These are phyloP conservation scores for Aegithalos caudatus DNA, from an alignment of 2,113 vertebrate genomes.

Conservation along the genomic window DNA sequence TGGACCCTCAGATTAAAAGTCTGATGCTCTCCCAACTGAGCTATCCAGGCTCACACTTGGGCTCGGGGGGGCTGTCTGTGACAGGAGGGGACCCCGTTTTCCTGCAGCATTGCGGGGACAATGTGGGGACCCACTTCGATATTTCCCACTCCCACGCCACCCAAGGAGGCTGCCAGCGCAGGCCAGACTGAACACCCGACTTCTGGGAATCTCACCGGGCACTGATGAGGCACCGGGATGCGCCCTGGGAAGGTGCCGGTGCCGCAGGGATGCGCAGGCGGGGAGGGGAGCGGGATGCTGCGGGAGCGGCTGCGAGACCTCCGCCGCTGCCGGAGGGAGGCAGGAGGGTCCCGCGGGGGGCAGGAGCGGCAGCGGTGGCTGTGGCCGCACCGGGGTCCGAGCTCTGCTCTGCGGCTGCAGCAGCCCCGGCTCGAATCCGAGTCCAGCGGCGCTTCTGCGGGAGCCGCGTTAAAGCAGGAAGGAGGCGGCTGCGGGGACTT, in stretches of 20 bases:
- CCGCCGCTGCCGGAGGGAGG: neutral
- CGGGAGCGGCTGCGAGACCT: neutral
- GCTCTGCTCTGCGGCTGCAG: constrained; percentile 69
- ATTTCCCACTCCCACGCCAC: neutral
- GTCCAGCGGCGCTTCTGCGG: neutral
- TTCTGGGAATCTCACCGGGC: neutral
- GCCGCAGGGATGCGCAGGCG: neutral
- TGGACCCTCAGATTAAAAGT: constrained; percentile 56
- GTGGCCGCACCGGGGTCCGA: neutral
- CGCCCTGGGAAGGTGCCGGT: neutral
- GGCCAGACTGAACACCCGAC: neutral
- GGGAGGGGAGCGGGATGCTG: neutral
- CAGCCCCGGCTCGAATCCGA: constrained; percentile 75
- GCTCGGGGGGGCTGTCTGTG: fast-evolving
- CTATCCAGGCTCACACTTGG: neutral
- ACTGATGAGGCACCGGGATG: neutral
- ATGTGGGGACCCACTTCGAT: fast-evolving
- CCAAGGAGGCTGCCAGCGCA: neutral
- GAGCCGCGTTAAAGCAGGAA: neutral
- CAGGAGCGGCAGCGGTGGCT: neutral
- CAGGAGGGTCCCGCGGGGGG: neutral
- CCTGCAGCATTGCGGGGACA: too few relatives aligned
- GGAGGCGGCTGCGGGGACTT: neutral
- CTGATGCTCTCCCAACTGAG: constrained; percentile 52
- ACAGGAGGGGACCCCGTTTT: fast-evolving